Conservation (phyloP, 2,113 vertebrate species). For the Datnioides undecimradiatus region DNA sequence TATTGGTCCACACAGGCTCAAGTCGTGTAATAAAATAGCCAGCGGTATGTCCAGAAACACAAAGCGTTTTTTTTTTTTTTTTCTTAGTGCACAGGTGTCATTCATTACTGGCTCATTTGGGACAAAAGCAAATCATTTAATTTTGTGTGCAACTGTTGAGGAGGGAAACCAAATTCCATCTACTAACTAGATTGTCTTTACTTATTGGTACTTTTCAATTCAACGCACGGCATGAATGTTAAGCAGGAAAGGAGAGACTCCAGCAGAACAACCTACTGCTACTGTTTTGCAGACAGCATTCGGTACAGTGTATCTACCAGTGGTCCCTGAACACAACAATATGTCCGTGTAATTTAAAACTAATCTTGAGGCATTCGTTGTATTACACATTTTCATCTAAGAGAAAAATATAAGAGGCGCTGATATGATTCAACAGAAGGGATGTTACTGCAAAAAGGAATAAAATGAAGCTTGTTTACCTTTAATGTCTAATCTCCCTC, state of each 20-base stretch:
- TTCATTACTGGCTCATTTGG: constrained; percentile 33
- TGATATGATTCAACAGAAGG: constrained; percentile 37
- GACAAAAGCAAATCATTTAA: constrained; percentile 39
- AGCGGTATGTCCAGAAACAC: constrained; percentile 35
- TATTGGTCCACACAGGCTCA: constrained; percentile 63
- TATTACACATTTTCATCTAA: not conserved
- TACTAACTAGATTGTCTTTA: constrained; percentile 25
- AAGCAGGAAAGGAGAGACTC: not conserved
- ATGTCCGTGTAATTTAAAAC: not conserved
- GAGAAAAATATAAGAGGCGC: not conserved
- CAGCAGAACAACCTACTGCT: not conserved
- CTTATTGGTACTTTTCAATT: constrained; percentile 28
- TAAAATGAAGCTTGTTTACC: constrained; percentile 17
- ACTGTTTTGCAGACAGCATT: not conserved
- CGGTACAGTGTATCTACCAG: not conserved
- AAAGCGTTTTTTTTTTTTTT: not conserved
- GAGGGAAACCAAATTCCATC: not conserved
- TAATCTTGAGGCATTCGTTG: not conserved
- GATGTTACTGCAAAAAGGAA: constrained; percentile 8
- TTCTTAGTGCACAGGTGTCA: constrained; percentile 17
- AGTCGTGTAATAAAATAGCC: constrained; percentile 41
- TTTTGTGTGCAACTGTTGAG: constrained; percentile 33
- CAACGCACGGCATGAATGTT: constrained; percentile 6
- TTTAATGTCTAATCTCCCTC: constrained; percentile 70
- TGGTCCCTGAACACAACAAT: not conserved